Percentiles rank a stretch among this genome's conserved stretches.
Evolutionary conservation across 1,140 invertebrate species (phyloP).

Genomic region (Temnothorax nylanderi): DNA sequence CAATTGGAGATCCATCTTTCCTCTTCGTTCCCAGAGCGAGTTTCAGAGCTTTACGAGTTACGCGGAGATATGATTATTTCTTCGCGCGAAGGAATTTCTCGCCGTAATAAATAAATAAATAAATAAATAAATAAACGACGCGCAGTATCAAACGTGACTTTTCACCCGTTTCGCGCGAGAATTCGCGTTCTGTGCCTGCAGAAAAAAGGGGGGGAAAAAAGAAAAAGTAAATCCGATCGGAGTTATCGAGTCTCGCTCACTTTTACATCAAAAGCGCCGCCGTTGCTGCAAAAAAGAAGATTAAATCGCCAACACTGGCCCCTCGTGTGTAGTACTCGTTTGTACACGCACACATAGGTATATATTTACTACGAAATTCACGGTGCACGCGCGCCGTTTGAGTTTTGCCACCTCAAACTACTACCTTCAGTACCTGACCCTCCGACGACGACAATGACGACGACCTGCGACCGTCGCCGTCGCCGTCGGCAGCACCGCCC

Average conservation of each 20-base stretch:
- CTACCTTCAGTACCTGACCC: not conserved
- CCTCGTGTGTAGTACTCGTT: not conserved
- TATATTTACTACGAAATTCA: conserved; percentile 11
- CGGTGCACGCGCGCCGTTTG: not conserved
- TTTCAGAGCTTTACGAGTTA: not conserved
- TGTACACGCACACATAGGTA: not conserved
- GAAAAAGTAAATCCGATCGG: conserved; percentile 5
- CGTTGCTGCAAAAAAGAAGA: conserved; percentile 36
- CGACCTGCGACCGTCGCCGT: too few species aligned
- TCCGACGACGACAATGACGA: not conserved
- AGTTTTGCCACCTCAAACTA: conserved; percentile 21
- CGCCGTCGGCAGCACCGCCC: not conserved
- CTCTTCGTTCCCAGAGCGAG: not conserved
- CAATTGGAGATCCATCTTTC: not conserved
- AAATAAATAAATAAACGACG: not conserved
- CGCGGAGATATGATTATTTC: not conserved
- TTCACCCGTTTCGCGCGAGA: conserved; percentile 2
- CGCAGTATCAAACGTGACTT: conserved; percentile 30
- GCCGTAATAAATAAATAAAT: not conserved
- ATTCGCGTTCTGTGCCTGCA: not conserved
- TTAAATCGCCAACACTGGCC: conserved; percentile 36
- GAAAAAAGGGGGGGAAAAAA: not conserved
- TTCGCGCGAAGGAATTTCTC: not conserved
- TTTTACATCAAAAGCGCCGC: conserved; percentile 46
- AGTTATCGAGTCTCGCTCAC: conserved; percentile 35